Evolutionary conservation across 1,140 invertebrate species (phyloP).

Genomic region (Drosophila littoralis): DNA sequence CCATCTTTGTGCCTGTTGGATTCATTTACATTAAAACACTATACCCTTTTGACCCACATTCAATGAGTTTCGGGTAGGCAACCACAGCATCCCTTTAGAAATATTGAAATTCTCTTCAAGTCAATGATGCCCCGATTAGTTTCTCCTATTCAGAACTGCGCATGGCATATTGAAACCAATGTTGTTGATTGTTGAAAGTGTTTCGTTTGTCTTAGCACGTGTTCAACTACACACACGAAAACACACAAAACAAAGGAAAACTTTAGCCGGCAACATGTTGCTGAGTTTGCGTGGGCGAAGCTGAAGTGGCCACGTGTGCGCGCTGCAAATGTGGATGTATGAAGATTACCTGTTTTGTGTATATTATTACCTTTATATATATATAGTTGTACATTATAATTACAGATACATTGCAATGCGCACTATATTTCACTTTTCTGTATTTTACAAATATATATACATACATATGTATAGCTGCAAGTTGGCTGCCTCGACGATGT

Average conservation of each 20-base stretch:
- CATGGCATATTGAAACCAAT: conserved; percentile 40
- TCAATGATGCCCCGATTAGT: conserved; percentile 8
- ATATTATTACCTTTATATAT: conserved; percentile 16
- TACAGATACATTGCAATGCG: too few relatives aligned
- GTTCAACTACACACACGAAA: conserved; percentile 29
- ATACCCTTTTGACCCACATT: not conserved
- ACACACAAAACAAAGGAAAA: conserved; percentile 6
- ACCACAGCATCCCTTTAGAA: not conserved
- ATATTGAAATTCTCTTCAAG: not conserved
- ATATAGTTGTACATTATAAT: not conserved
- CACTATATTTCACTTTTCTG: too few relatives aligned
- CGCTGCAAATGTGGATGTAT: not conserved
- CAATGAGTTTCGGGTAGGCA: conserved; percentile 8
- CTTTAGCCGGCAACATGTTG: conserved; percentile 61
- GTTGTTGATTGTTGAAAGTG: conserved; percentile 67
- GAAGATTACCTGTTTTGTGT: conserved; percentile 19
- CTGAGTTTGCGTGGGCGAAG: conserved; percentile 58
- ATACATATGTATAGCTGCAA: not conserved
- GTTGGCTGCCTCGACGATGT: too few relatives aligned
- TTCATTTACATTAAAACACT: too few relatives aligned
- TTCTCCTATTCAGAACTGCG: conserved; percentile 49
- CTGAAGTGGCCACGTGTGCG: conserved; percentile 32
- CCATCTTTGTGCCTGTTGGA: too few relatives aligned
- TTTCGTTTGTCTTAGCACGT: conserved; percentile 60
- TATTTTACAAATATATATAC: not conserved